phyloP scores from a whole-genome alignment of 2,888 invertebrate genomes.

The Leptinotarsa tumamoca region DNA sequence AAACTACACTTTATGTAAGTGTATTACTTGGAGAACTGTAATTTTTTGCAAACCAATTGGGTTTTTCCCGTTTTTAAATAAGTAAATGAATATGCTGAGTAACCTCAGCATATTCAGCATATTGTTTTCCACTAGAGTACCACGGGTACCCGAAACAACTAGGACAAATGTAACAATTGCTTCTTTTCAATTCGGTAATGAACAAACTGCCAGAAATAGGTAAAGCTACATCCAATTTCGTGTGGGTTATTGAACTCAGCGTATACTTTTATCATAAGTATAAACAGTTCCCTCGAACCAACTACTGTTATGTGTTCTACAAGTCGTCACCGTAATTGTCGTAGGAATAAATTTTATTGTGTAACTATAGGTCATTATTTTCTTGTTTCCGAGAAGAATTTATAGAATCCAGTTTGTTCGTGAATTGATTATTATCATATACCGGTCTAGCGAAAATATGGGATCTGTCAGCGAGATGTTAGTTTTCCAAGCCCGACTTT shows the following conservation, averaged over 20 bases:
- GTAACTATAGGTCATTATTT: slow-evolving; percentile 18
- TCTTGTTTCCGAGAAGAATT: slow-evolving; percentile 14
- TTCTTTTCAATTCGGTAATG: not conserved
- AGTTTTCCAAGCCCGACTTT: not conserved
- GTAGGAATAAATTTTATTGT: slow-evolving; percentile 21
- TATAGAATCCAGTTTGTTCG: slow-evolving; percentile 14
- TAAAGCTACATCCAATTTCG: not conserved
- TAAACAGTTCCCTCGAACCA: slow-evolving; percentile 13
- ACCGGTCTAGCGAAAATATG: slow-evolving; percentile 7
- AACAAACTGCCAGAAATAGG: slow-evolving; percentile 1
- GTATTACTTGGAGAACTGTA: no score
- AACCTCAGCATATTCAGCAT: no score
- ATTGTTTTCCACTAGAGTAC: no score
- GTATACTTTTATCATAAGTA: slow-evolving; percentile 19
- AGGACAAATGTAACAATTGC: not conserved
- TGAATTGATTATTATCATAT: slow-evolving; percentile 16
- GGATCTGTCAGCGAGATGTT: not conserved
- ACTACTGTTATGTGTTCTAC: slow-evolving; percentile 21
- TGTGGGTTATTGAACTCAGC: slow-evolving; percentile 12
- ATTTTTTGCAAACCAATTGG: no score
- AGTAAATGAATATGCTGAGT: no score
- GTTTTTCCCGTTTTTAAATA: no score
- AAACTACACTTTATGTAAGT: no score
- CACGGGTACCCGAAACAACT: not conserved
- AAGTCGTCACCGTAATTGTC: slow-evolving; percentile 21